Conservation (phyloP, 2,797 vertebrate genomes). For the Coregonus sp. region DNA sequence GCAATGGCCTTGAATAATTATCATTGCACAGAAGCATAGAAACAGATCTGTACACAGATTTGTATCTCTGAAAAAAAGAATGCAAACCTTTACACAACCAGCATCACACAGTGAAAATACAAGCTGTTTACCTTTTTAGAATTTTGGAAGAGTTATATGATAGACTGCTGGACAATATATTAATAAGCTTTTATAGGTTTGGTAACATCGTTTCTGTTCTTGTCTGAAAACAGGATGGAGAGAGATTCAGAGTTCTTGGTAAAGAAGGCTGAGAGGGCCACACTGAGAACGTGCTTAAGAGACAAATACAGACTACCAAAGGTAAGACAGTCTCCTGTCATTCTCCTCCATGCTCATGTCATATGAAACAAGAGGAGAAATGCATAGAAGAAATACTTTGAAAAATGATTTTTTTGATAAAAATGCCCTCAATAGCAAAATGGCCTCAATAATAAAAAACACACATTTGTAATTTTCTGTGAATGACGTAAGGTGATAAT, state of each 20-base stretch:
- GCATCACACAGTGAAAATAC: too few species aligned
- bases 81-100: neutral
- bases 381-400: too few species aligned
- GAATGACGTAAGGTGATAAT: neutral
- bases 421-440: neutral
- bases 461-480: neutral
- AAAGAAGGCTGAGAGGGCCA: slow-evolving; percentile 93
- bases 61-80: neutral
- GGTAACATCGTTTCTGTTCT: neutral
- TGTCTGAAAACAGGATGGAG: slow-evolving; percentile 83
- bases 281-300: slow-evolving; percentile 89
- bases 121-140: too few species aligned
- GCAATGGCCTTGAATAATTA: neutral
- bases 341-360: neutral
- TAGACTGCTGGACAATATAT: neutral
- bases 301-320: slow-evolving; percentile 96
- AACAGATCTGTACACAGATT: neutral
- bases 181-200: neutral
- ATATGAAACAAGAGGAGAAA: slow-evolving; percentile 2
- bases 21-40: neutral
- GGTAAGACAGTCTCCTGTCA: slow-evolving; percentile 72
- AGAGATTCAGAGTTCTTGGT: slow-evolving; percentile 92
- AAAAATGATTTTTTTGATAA: neutral
- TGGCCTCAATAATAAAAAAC: slow-evolving; percentile 63
- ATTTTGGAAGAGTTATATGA: neutral